Percentiles rank a stretch among this genome's conserved stretches.
phyloP scores from a whole-genome alignment of 2,888 invertebrate species.

The Tipula lateralis region DNA sequence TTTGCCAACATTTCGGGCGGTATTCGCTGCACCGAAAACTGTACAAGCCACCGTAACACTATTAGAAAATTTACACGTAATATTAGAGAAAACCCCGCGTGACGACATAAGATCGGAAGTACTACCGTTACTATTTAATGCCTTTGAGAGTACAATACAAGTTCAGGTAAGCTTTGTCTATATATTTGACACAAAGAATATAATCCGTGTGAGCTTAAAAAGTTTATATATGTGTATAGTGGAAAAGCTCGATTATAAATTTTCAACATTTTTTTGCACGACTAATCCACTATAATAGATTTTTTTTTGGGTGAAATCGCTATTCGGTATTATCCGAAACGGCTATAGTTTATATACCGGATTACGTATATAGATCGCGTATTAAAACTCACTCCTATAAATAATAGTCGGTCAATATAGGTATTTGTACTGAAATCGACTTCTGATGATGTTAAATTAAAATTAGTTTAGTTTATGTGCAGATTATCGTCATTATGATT shows the following conservation, averaged over 20 bases:
- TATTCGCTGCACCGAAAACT: slow-evolving; percentile 73
- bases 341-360: neutral
- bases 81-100: slow-evolving; percentile 78
- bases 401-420: neutral
- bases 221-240: neutral
- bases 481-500: neutral
- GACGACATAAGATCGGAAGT: slow-evolving; percentile 77
- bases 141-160: slow-evolving; percentile 83
- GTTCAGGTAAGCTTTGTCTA: slow-evolving; percentile 76
- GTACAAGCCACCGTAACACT: slow-evolving; percentile 82
- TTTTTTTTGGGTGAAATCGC: neutral
- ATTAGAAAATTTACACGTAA: slow-evolving; percentile 82
- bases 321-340: neutral
- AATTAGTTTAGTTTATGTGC: neutral
- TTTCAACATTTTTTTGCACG: neutral
- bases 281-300: neutral
- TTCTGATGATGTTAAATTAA: neutral
- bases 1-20: slow-evolving; percentile 71
- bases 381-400: too few species aligned
- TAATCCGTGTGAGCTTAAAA: neutral
- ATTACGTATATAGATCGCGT: too few species aligned
- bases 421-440: neutral
- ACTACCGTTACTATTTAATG: slow-evolving; percentile 77
- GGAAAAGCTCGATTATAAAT: neutral
- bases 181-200: neutral